Evolutionary conservation across 2,113 vertebrate species (phyloP), one percentile per base, ranked within the genome.

Genomic region (Nesoenas mayeri): DNA sequence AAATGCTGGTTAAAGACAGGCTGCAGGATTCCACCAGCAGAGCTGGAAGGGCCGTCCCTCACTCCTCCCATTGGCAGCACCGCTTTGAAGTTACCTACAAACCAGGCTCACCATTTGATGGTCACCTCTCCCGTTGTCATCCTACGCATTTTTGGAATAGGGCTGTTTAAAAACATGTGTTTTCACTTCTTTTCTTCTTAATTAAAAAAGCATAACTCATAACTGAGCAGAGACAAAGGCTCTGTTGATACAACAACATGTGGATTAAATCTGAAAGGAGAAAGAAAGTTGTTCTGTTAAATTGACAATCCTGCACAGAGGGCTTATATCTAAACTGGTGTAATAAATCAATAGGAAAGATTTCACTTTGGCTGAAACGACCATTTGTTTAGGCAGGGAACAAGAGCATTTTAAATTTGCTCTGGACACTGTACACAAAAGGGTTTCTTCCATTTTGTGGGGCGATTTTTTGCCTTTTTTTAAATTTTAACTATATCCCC

Each of bases 201-300:
- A 73, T 83, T 91, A 65, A 79, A 78, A 86, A 95, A 79, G 62
- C 70, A 58, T 77, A 95, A 94, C 64, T 78, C 56, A 15, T 64
- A 96, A 67, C 56, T 32, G 60, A 94, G 79, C 82, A 42, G 69
- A 92, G 60, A 95, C 94, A 96, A 96, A 93, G 92, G 81, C 56
- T 87, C 94, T 94, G 92, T 93, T 95, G 91, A 96, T 93, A 92
- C 28, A 96, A 91, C 79, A 91, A 91, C 95, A 95, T 94, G 93
- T 95, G 96, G 95, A 94, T 95, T 97, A 96, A 95, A 97, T 97
- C 93, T 82, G 82, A 96, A 92, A 93, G 53, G 84, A 96, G 93
- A 96, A 96, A 58, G 87, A 32, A 94, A 72, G 80, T 70, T 85
- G 85, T 74, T 97, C 91, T 89, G 36, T 84, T 91, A 94, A 93